A percentile compares a stretch with the other conserved stretches of the same genome.
Conservation (phyloP, 2,888 invertebrate species). For the Pegoplata infirma region DNA sequence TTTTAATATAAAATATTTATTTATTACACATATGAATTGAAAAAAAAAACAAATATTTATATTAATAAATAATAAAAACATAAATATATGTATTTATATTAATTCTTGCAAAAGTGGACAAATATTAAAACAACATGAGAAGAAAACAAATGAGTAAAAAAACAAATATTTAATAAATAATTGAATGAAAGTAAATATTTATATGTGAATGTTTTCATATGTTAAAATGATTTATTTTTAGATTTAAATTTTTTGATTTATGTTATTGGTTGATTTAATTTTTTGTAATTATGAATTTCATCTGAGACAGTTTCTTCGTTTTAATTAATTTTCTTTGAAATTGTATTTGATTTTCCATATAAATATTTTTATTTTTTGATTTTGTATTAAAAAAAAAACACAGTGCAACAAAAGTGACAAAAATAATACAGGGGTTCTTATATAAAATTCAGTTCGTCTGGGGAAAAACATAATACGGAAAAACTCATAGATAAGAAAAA, state of each 20-base stretch:
- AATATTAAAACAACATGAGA: slow-evolving; percentile 19
- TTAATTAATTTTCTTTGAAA: not conserved
- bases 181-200: not conserved
- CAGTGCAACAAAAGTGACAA: too few relatives aligned
- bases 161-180: not conserved
- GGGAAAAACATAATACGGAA: too few relatives aligned
- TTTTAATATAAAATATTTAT: slow-evolving; percentile 54
- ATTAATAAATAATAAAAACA: slow-evolving; percentile 17
- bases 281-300: not conserved
- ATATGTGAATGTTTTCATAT: not conserved
- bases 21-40: slow-evolving; percentile 35
- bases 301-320: slow-evolving; percentile 28
- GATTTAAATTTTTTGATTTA: not conserved
- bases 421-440: not conserved
- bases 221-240: not conserved
- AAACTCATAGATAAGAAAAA: too few relatives aligned
- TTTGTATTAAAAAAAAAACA: too few relatives aligned
- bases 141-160: not conserved
- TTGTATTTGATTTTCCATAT: not conserved
- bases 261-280: not conserved
- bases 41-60: slow-evolving; percentile 4
- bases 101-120: slow-evolving; percentile 19
- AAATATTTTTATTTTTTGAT: not conserved
- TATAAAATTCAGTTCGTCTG: too few relatives aligned
- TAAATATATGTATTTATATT: slow-evolving; percentile 18